Percentiles rank a stretch among this genome's conserved stretches.
Conservation (phyloP, 1,140 invertebrate genomes). For the Lasioglossum baleicum region DNA sequence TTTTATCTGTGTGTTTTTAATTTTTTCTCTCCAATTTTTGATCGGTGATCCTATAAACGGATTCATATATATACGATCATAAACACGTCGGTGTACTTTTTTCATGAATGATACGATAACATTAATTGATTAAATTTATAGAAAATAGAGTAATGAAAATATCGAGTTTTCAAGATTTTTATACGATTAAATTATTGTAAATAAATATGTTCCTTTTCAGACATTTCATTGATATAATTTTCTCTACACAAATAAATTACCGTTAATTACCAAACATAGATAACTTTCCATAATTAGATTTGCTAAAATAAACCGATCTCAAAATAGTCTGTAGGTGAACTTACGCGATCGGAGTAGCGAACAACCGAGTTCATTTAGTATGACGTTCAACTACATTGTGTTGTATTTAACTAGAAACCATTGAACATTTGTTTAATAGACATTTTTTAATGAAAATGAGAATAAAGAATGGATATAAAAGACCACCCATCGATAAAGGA, state of each 20-base stretch:
- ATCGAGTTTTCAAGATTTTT: conserved; percentile 43
- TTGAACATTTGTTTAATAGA: neutral
- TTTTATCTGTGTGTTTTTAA: conserved; percentile 68
- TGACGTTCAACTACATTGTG: neutral
- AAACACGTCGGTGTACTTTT: conserved; percentile 33
- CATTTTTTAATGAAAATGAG: neutral
- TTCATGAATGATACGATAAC: conserved; percentile 37
- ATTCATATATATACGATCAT: conserved; percentile 28
- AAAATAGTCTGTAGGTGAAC: conserved; percentile 11
- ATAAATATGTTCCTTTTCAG: conserved; percentile 49
- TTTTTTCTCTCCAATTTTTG: conserved; percentile 52
- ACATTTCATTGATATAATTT: neutral
- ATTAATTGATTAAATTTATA: conserved; percentile 31
- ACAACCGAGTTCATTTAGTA: neutral
- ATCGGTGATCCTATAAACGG: conserved; percentile 8
- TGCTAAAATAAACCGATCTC: conserved; percentile 16
- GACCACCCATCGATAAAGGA: neutral
- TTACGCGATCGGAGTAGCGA: neutral
- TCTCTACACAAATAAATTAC: conserved; percentile 18
- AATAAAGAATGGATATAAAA: conserved; percentile 16
- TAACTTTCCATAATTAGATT: neutral
- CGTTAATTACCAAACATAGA: conserved; percentile 13
- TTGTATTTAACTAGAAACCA: neutral
- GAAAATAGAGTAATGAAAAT: conserved; percentile 12
- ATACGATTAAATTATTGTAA: conserved; percentile 60